Base-by-base conservation (phyloP, 2,797 vertebrate genomes). In the Rhinatrema bivittatum region DNA sequence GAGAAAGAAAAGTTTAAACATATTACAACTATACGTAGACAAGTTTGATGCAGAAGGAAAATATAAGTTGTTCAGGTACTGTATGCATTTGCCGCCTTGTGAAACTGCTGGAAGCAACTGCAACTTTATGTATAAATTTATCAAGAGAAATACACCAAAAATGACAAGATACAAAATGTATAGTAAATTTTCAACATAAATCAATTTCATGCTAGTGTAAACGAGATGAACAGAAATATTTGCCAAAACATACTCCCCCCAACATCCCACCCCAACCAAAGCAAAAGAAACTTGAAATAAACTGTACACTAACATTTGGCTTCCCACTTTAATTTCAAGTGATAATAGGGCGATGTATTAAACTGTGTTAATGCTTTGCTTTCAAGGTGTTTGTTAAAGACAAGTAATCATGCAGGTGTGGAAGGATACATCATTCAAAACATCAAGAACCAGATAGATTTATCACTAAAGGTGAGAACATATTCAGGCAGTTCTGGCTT, bases 61-160 rank as follows among this genome's bases (percentile, higher is more conserved):
- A 75, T 80, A 93, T 16, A 90, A 68, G 12, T 89, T 95, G 62
- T 96, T 94, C 79, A 89, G 90, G 94, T 94, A 73, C 25, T n/a
- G n/a, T n/a, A n/a, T 42, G 70, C 46, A 55, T 46, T 9, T 31
- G 25, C 10, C 16, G 16, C 46, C 13, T 16, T 26, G n/a, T 23
- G 17, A 27, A 23, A 6, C 28, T 16, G 24, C 17, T 9, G 25
- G 20, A 6, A 30, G n/a, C n/a, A n/a, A n/a, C n/a, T n/a, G n/a
- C n/a, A n/a, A n/a, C n/a, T n/a, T n/a, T n/a, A n/a, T n/a, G n/a
- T n/a, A n/a, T n/a, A n/a, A n/a, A n/a, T n/a, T n/a, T n/a, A n/a
- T n/a, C n/a, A n/a, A n/a, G n/a, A n/a, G n/a, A n/a, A n/a, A n/a
- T n/a, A n/a, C n/a, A n/a, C n/a, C n/a, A n/a, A n/a, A n/a, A n/a